A percentile compares a stretch with the other conserved stretches of the same genome.
Conservation (phyloP, 23 tunicate genomes). For the Styela plicata region DNA sequence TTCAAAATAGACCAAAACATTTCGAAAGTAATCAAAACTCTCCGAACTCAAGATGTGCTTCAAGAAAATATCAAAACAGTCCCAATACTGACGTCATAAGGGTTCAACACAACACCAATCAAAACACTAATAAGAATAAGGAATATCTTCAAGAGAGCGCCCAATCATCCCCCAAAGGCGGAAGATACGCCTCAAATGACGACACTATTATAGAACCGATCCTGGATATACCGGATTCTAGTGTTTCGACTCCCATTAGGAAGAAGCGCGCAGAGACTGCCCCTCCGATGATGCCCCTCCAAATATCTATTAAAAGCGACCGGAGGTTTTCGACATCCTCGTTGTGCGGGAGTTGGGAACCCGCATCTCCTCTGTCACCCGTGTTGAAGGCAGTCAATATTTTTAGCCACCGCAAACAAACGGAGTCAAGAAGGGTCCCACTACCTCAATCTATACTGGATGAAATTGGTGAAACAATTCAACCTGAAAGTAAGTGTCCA, state of each 20-base stretch:
- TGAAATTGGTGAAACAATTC: neutral
- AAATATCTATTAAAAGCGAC: too few species aligned
- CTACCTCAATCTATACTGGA: slow-evolving; percentile 7
- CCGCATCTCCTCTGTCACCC: neutral
- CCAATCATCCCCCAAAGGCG: neutral
- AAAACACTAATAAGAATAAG: neutral
- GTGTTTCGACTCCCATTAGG: neutral
- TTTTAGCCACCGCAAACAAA: neutral
- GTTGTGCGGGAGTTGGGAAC: neutral
- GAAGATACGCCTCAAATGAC: neutral
- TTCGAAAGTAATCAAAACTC: neutral
- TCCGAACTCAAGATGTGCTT: neutral
- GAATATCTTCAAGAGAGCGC: neutral
- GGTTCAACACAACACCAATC: neutral
- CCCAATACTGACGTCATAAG: neutral
- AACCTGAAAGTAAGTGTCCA: neutral
- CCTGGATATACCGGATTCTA: neutral
- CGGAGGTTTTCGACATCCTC: too few species aligned
- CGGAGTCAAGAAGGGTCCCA: neutral
- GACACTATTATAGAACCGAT: neutral
- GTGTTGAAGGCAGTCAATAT: neutral
- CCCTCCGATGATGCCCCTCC: neutral
- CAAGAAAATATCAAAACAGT: neutral
- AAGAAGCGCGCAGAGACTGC: neutral
- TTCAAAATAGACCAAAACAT: neutral